Evolutionary conservation across 2,113 vertebrate genomes (phyloP).

Genomic region (Eulemur rufifrons): DNA sequence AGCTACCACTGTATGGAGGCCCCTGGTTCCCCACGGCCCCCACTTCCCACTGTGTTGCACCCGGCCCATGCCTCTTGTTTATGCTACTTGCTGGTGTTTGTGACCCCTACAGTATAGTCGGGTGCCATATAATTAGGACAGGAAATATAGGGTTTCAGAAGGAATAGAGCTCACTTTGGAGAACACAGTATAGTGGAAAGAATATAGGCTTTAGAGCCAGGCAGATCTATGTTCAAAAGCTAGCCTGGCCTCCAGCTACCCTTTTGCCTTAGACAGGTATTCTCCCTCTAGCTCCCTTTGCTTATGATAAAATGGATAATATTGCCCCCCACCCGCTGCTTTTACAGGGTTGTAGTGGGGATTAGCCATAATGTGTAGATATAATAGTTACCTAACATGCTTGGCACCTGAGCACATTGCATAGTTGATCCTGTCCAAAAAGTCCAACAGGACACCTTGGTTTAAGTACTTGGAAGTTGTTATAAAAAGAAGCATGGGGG

Average conservation of each 20-base stretch:
- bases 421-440: background rate
- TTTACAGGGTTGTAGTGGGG: background rate
- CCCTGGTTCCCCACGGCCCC: background rate
- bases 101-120: background rate
- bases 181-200: background rate
- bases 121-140: background rate
- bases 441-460: background rate
- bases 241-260: background rate
- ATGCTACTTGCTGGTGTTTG: background rate
- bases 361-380: background rate
- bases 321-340: background rate
- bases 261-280: background rate
- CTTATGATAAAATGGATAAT: background rate
- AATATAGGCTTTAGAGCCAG: background rate
- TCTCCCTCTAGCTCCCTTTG: background rate
- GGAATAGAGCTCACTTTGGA: background rate
- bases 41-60: accelerated
- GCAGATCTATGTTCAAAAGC: background rate
- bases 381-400: background rate
- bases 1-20: background rate
- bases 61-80: accelerated
- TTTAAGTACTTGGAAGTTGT: background rate
- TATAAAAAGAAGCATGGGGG: background rate
- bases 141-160: background rate
- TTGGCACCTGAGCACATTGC: background rate